phyloP scores from a whole-genome alignment of 2,888 invertebrate genomes.

The Digitonthophagus gazella region DNA sequence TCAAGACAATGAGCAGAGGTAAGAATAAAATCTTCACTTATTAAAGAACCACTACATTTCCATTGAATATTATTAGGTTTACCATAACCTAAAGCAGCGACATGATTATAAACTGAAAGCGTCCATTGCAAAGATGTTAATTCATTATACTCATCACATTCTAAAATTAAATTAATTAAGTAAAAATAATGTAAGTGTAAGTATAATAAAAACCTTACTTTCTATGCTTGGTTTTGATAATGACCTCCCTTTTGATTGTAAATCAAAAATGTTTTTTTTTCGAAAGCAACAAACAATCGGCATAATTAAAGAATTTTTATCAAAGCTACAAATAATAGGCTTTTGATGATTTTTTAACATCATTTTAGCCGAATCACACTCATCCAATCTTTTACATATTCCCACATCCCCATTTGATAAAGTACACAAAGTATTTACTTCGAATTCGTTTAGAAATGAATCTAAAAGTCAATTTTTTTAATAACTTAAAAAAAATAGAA shows the following conservation, averaged over 20 bases:
- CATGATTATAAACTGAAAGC: too few relatives aligned
- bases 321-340: neutral
- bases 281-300: neutral
- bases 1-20: slow-evolving; percentile 63
- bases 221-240: neutral
- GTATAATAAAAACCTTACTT: too few relatives aligned
- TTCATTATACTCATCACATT: too few relatives aligned
- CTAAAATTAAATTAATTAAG: too few relatives aligned
- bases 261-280: neutral
- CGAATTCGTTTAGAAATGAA: neutral
- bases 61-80: slow-evolving; percentile 46
- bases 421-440: neutral
- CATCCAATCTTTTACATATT: neutral
- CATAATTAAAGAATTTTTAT: neutral
- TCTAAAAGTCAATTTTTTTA: neutral
- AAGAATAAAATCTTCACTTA: slow-evolving; percentile 59
- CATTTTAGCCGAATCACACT: neutral
- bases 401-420: neutral
- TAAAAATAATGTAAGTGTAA: too few relatives aligned
- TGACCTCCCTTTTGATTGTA: too few relatives aligned
- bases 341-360: neutral
- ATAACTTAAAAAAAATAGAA: too few relatives aligned
- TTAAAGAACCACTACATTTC: slow-evolving; percentile 63
- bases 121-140: too few relatives aligned
- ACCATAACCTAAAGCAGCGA: slow-evolving; percentile 34